phyloP scores from a whole-genome alignment of 2,797 vertebrate species.

The Pipistrellus pygmaeus region DNA sequence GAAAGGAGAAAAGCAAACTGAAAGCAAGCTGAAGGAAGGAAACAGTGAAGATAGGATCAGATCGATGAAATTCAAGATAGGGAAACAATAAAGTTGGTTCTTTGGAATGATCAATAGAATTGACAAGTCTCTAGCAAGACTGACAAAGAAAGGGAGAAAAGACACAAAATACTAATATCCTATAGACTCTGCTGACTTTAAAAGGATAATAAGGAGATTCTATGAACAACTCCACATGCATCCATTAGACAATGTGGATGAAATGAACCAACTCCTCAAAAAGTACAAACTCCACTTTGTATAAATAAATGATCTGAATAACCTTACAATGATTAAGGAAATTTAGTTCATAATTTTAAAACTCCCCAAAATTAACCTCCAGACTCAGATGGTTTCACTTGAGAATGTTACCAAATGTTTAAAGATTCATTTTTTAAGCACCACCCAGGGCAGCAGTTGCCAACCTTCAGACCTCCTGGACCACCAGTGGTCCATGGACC shows the following conservation, averaged over 20 bases:
- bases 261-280: constrained; percentile 13
- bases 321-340: background rate
- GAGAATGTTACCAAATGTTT: background rate
- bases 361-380: background rate
- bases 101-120: background rate
- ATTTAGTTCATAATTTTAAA: background rate
- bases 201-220: background rate
- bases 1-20: background rate
- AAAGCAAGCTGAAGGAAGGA: background rate
- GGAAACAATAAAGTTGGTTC: background rate
- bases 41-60: background rate
- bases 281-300: background rate
- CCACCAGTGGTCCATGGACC: no score
- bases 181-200: background rate
- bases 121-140: background rate
- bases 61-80: background rate
- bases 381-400: background rate
- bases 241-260: background rate
- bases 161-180: background rate
- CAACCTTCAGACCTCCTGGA: no score
- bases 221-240: background rate
- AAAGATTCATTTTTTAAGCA: background rate
- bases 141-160: background rate
- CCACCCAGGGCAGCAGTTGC: no score
- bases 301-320: background rate